Conservation (phyloP, 2,797 vertebrate genomes). For the Syngnathus rostellatus region DNA sequence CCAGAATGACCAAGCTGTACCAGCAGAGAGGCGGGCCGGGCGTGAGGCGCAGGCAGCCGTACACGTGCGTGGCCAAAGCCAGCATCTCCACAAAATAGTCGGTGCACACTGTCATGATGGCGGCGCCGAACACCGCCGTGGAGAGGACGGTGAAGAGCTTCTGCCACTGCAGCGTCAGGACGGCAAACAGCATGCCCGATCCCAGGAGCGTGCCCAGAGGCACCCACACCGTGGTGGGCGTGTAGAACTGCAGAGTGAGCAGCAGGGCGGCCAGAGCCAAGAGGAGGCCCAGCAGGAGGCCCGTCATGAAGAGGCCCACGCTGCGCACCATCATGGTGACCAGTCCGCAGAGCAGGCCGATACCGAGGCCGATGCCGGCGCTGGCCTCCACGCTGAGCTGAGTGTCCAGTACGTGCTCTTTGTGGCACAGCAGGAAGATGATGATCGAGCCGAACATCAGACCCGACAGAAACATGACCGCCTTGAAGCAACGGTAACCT, state of each 20-base stretch:
- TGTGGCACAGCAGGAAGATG: slow-evolving; percentile 85
- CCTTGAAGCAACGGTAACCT: slow-evolving; percentile 89
- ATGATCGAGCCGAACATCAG: slow-evolving; percentile 81
- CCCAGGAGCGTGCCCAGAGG: slow-evolving; percentile 76
- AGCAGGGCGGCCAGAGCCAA: slow-evolving; percentile 72
- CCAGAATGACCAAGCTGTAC: slow-evolving; percentile 84
- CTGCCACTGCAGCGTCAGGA: slow-evolving; percentile 82
- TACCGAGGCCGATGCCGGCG: slow-evolving; percentile 80
- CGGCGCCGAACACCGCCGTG: slow-evolving; percentile 77
- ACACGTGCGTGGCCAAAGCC: slow-evolving; percentile 66
- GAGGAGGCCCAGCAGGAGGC: slow-evolving; percentile 79
- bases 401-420: slow-evolving; percentile 80
- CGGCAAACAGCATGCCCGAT: slow-evolving; percentile 76
- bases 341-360: slow-evolving; percentile 82
- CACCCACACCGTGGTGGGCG: slow-evolving; percentile 77
- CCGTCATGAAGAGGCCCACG: slow-evolving; percentile 84
- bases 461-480: slow-evolving; percentile 85
- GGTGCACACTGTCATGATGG: slow-evolving; percentile 74
- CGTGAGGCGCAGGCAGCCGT: slow-evolving; percentile 70
- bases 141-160: slow-evolving; percentile 76
- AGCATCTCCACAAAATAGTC: slow-evolving; percentile 83
- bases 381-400: slow-evolving; percentile 82
- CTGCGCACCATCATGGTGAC: slow-evolving; percentile 85
- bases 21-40: slow-evolving; percentile 74
- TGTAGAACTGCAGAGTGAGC: slow-evolving; percentile 71